Evolutionary conservation across 2,113 vertebrate genomes (phyloP).

Genomic region (Casuarius casuarius): DNA sequence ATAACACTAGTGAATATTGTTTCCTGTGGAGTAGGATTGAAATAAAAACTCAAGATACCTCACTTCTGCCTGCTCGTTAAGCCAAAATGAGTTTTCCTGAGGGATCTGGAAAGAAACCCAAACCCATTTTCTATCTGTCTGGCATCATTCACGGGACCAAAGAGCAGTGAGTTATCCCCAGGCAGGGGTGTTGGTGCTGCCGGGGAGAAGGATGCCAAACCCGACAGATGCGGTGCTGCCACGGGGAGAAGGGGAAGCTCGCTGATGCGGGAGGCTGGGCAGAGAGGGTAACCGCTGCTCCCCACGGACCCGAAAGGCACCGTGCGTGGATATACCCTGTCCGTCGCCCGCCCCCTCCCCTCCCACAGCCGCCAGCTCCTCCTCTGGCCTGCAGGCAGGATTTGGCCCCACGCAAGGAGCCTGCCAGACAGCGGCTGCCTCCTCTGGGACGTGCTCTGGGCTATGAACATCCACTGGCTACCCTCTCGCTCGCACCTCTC

Average conservation of each 20-base stretch:
- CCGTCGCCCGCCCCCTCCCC: background rate
- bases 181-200: background rate
- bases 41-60: conserved; percentile 74
- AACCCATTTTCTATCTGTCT: background rate
- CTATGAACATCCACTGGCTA: background rate
- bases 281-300: background rate
- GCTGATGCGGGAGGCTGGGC: background rate
- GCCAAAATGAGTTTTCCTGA: background rate
- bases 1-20: conserved; percentile 18
- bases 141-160: no score
- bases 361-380: background rate
- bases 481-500: background rate
- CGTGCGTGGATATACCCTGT: fast-evolving
- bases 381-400: background rate
- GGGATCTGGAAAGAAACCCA: conserved; percentile 7
- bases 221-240: no score
- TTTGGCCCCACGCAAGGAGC: background rate
- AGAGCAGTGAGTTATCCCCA: background rate
- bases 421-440: background rate
- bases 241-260: background rate
- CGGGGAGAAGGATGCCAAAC: background rate
- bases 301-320: background rate
- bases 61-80: background rate
- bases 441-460: background rate
- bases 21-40: conserved; percentile 57